Percentiles rank a stretch among this genome's conserved stretches.
phyloP scores from a whole-genome alignment of 2,113 vertebrate genomes.

The Erythrocercus mccallii region DNA sequence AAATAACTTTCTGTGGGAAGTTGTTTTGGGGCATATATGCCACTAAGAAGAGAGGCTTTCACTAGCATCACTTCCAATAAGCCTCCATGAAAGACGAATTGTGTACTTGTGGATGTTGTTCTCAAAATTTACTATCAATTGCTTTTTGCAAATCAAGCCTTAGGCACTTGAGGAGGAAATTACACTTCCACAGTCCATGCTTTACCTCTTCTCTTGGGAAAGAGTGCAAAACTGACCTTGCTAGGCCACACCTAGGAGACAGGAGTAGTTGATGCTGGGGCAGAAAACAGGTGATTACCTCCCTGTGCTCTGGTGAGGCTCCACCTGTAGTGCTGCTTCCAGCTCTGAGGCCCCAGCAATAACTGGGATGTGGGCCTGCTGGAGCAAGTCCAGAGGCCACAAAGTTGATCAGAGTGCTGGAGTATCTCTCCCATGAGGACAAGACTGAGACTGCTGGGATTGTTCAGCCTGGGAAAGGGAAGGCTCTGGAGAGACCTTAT shows the following conservation, averaged over 20 bases:
- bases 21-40: neutral
- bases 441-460: neutral
- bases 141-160: neutral
- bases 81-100: neutral
- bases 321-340: neutral
- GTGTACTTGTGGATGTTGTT: neutral
- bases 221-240: neutral
- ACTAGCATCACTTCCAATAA: neutral
- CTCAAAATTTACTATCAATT: neutral
- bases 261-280: neutral
- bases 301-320: neutral
- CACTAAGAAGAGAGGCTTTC: neutral
- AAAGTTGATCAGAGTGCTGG: neutral
- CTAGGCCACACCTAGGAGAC: neutral
- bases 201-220: neutral
- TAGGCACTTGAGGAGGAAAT: neutral
- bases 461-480: neutral
- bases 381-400: neutral
- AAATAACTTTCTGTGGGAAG: neutral
- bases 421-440: neutral
- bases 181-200: neutral
- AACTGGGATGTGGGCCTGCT: neutral
- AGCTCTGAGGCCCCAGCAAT: no score
- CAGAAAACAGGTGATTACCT: neutral
- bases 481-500: neutral